Conservation (phyloP, 2,888 invertebrate species). For the Cosmia pyralina region DNA sequence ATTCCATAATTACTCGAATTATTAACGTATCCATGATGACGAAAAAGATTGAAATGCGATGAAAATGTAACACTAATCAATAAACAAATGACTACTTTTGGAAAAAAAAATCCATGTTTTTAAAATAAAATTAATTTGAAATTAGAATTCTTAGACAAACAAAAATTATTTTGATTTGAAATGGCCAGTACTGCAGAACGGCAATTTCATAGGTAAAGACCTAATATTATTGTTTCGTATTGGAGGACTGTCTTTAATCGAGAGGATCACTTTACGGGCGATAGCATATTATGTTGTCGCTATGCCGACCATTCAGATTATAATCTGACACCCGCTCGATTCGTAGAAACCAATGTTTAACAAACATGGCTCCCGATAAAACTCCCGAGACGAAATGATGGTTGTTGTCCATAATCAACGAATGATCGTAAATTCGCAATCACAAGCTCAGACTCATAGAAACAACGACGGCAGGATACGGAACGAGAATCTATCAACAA, state of each 20-base stretch:
- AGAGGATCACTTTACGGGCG: slow-evolving; percentile 55
- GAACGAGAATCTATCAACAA: background rate
- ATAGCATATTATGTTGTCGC: slow-evolving; percentile 16
- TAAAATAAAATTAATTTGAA: no score
- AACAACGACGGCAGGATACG: background rate
- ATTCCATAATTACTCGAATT: no score
- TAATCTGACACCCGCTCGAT: slow-evolving; percentile 68
- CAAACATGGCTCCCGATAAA: slow-evolving; percentile 70
- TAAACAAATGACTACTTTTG: no score
- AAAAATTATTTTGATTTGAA: no score
- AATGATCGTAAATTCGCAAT: slow-evolving; percentile 18
- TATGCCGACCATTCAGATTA: slow-evolving; percentile 22
- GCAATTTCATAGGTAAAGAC: no score
- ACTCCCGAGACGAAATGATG: slow-evolving; percentile 11
- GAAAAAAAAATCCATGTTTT: no score
- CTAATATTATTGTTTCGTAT: no score
- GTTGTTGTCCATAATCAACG: slow-evolving; percentile 8
- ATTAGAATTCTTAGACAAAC: no score
- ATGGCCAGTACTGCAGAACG: no score
- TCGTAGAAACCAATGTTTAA: slow-evolving; percentile 79
- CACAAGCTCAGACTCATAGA: slow-evolving; percentile 2
- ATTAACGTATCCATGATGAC: no score
- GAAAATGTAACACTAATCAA: no score
- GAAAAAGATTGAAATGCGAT: no score
- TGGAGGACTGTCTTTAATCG: background rate